Conservation (phyloP, 1,140 invertebrate species). For the Trissolcus basalis region DNA sequence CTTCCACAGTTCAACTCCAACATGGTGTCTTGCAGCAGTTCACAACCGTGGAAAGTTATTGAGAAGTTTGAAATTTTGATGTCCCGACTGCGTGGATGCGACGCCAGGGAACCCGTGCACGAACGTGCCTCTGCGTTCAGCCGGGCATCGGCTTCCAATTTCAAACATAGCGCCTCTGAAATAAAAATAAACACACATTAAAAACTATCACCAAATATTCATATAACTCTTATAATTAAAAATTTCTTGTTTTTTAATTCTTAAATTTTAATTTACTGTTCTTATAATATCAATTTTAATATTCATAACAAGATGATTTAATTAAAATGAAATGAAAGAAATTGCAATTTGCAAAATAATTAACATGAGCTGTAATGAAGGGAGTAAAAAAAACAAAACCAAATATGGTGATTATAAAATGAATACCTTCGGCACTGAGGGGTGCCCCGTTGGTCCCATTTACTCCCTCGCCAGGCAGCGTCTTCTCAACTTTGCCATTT, state of each 20-base stretch:
- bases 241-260: too few relatives aligned
- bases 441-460: conserved; percentile 73
- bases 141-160: conserved; percentile 91
- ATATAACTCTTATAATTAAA: too few relatives aligned
- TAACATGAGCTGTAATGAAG: too few relatives aligned
- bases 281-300: too few relatives aligned
- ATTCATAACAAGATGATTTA: too few relatives aligned
- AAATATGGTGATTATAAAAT: conserved; percentile 1
- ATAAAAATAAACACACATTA: conserved; percentile 27
- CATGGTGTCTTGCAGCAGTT: conserved; percentile 96
- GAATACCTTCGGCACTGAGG: conserved; percentile 76
- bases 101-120: conserved; percentile 94
- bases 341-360: too few relatives aligned
- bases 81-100: conserved; percentile 96
- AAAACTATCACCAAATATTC: too few relatives aligned
- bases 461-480: conserved; percentile 57
- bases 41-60: conserved; percentile 98
- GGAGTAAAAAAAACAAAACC: not conserved
- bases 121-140: conserved; percentile 95
- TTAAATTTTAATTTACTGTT: not conserved
- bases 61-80: conserved; percentile 98
- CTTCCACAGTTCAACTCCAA: conserved; percentile 97
- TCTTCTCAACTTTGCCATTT: conserved; percentile 78
- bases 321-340: too few relatives aligned
- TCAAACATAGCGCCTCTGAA: conserved; percentile 89